Evolutionary conservation across 2,888 invertebrate species (phyloP).

Genomic region (Hemithea aestivaria): DNA sequence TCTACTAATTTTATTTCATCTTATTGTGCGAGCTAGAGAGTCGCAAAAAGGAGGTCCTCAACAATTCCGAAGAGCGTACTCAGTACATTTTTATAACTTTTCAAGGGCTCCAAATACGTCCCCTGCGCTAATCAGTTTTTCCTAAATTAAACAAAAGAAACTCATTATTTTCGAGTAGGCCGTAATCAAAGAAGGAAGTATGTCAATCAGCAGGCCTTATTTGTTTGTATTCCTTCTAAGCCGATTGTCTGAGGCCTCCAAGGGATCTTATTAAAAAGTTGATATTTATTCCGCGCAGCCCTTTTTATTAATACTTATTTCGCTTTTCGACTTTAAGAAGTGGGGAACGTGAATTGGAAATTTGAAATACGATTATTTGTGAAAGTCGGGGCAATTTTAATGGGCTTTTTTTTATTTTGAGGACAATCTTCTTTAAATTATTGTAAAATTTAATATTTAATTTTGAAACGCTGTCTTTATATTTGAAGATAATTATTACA

Average conservation of each 20-base stretch:
- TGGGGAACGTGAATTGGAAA: not conserved
- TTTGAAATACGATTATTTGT: not conserved
- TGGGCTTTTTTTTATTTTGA: too few species aligned
- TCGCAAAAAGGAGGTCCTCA: too few species aligned
- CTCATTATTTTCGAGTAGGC: constrained; percentile 25
- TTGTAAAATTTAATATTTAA: too few species aligned
- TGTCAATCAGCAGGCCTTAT: constrained; percentile 21
- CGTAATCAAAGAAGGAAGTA: constrained; percentile 21
- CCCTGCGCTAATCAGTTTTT: constrained; percentile 22
- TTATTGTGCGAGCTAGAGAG: too few species aligned
- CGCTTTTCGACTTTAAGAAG: constrained; percentile 10
- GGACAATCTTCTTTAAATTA: too few species aligned
- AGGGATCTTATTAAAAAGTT: constrained; percentile 26
- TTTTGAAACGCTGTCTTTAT: too few species aligned
- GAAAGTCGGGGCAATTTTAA: too few species aligned
- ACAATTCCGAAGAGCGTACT: too few species aligned
- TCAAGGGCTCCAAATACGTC: not conserved
- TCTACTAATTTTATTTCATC: too few species aligned
- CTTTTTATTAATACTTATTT: constrained; percentile 15
- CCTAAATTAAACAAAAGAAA: constrained; percentile 21
- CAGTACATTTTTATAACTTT: not conserved
- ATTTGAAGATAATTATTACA: too few species aligned
- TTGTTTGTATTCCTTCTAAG: constrained; percentile 24
- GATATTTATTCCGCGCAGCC: constrained; percentile 12
- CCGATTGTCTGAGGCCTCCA: constrained; percentile 23